phyloP scores from a whole-genome alignment of 2,797 vertebrate genomes.

The Amniataba percoides region DNA sequence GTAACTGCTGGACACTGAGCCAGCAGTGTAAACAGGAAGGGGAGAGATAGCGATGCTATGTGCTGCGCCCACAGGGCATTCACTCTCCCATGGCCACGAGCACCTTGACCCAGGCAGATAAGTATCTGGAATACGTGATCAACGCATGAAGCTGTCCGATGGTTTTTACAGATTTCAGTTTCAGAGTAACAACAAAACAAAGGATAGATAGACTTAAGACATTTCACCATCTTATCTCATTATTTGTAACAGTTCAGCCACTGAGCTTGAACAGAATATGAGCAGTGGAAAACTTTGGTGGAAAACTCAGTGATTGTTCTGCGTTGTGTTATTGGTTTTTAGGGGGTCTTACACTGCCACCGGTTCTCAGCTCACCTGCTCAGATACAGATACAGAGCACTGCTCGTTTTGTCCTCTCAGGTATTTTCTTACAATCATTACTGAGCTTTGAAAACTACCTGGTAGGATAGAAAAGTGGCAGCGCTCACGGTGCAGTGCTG shows the following conservation, averaged over 20 bases:
- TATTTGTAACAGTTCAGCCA: too few relatives aligned
- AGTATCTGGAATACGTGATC: conserved; percentile 60
- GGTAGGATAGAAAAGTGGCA: not conserved
- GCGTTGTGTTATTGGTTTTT: not conserved
- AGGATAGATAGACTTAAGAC: not conserved
- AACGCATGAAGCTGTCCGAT: conserved; percentile 26
- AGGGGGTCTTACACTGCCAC: not conserved
- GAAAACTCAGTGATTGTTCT: not conserved
- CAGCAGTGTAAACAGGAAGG: conserved; percentile 78
- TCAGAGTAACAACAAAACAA: not conserved
- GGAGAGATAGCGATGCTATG: conserved; percentile 69
- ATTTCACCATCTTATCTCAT: conserved; percentile 17
- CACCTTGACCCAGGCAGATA: conserved; percentile 69
- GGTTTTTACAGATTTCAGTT: conserved; percentile 34
- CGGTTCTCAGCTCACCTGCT: not conserved
- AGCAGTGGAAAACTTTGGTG: not conserved
- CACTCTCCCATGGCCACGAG: conserved; percentile 72
- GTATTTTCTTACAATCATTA: conserved; percentile 24
- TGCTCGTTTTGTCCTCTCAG: not conserved
- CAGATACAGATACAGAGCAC: not conserved
- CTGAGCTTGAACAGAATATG: too few relatives aligned
- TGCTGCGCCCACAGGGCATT: conserved; percentile 57
- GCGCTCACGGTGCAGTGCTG: not conserved
- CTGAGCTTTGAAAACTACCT: conserved; percentile 23
- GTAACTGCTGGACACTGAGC: conserved; percentile 12